Percentiles rank a stretch among this genome's conserved stretches.
Evolutionary conservation across 2,888 invertebrate genomes (phyloP).

Genomic region (Megalurothrips usitatus): DNA sequence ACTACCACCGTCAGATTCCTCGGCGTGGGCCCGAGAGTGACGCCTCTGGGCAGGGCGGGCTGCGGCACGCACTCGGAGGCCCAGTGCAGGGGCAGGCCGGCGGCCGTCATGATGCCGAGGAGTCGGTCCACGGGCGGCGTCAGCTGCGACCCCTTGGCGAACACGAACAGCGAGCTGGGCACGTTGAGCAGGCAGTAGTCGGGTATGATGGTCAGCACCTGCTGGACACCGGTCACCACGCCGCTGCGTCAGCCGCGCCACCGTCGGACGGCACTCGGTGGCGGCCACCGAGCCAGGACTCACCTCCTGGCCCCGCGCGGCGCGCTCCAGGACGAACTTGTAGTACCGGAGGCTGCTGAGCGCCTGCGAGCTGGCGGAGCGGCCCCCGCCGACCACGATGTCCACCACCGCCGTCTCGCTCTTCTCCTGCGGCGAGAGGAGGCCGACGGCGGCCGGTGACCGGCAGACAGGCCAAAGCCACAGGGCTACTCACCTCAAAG

Average conservation of each 20-base stretch:
- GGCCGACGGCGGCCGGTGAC: neutral
- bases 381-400: neutral
- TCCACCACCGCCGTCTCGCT: neutral
- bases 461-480: neutral
- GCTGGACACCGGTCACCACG: neutral
- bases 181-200: neutral
- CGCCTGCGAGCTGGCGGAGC: neutral
- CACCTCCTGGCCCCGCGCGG: no score
- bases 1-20: neutral
- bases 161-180: neutral
- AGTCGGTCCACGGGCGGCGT: neutral
- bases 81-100: neutral
- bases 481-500: neutral
- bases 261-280: no score
- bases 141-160: neutral
- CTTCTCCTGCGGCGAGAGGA: neutral
- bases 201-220: neutral
- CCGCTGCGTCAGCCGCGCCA: neutral
- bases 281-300: no score
- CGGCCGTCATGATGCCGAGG: neutral
- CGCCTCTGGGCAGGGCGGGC: neutral
- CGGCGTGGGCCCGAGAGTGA: neutral
- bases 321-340: neutral
- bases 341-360: neutral
- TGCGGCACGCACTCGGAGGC: neutral